These are phyloP conservation scores for Cantharis rufa DNA, from an alignment of 2,888 invertebrate genomes.

Conservation along the genomic window DNA sequence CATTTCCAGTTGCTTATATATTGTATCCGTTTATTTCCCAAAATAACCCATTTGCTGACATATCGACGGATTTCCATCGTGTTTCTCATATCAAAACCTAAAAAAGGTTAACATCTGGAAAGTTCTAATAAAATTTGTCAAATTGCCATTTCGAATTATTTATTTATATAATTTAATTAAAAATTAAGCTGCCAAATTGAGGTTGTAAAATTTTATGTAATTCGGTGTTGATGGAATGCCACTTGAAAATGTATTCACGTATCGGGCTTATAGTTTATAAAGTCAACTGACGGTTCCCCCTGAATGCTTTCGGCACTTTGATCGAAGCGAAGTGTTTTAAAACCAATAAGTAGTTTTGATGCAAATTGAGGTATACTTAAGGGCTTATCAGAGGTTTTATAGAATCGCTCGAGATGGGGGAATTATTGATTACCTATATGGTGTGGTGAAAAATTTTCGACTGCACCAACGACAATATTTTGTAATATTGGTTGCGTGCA, in stretches of 20 bases:
- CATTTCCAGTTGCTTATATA: not conserved
- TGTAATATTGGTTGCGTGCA: not conserved
- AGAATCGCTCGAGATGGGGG: conserved; percentile 33
- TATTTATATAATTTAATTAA: not conserved
- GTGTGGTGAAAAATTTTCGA: not conserved
- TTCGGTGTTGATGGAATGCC: not conserved
- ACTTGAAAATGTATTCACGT: not conserved
- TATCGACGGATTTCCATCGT: not conserved
- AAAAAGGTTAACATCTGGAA: not conserved
- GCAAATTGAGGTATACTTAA: conserved; percentile 53
- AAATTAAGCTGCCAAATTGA: no score
- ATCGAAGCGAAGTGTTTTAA: conserved; percentile 45
- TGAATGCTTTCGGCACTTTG: conserved; percentile 44
- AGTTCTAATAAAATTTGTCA: no score
- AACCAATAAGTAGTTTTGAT: conserved; percentile 50
- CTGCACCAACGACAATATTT: not conserved
- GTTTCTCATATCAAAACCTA: not conserved
- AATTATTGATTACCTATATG: conserved; percentile 43
- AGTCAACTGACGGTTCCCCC: conserved; percentile 41
- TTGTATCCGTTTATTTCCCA: not conserved
- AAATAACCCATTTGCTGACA: not conserved
- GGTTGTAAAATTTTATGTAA: not conserved
- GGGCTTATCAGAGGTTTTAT: conserved; percentile 48
- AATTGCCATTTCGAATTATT: not conserved
- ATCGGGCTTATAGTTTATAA: not conserved